Evolutionary conservation across 1,140 invertebrate species (phyloP), one percentile per base, ranked within the genome.

Genomic region (Ceratitis capitata): DNA sequence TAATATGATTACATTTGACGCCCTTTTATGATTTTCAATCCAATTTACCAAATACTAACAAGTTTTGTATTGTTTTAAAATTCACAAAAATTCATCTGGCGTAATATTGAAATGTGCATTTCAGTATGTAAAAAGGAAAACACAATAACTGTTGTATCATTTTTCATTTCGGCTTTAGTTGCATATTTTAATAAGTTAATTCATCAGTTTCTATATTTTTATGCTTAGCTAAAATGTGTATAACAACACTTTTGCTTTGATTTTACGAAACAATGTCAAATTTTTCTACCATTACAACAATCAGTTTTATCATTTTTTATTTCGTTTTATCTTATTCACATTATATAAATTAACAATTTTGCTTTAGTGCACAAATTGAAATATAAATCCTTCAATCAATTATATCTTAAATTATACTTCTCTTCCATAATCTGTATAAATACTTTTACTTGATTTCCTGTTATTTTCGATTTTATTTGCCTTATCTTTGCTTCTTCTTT

Each of bases 401-500:
- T 78, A 0, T 45, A 78, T 78, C 69, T 78, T 78, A 78, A 78
- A 78, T 78, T 45, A 78, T 23, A 78, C 19, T 26, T 78, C 69
- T 26, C 14, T 39, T 78, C 39, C 69, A 78, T 45, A 78, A 78
- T n/a, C n/a, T n/a, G n/a, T 45, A 78, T 78, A 78, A 78, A 78
- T 78, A 78, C 45, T n/a, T 78, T 42, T 78, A 32, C 42, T 45
- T 51, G 23, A 83, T 83, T 83, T 83, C 49, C 35, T 83, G n/a
- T 29, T 83, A n/a, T 83, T 83, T 82, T 32, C 10, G 26, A 29
- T 61, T 64, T 64, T 64, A n/a, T 64, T 3, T 42, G 2, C n/a
- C 42, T 74, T n/a, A n/a, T n/a, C n/a, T n/a, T 47, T 78, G 2
- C 7, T 39, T 69, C 45, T 56, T 19, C 10, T 78, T 45, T 45